phyloP scores from a whole-genome alignment of 2,113 vertebrate genomes.

The Gambusia affinis region DNA sequence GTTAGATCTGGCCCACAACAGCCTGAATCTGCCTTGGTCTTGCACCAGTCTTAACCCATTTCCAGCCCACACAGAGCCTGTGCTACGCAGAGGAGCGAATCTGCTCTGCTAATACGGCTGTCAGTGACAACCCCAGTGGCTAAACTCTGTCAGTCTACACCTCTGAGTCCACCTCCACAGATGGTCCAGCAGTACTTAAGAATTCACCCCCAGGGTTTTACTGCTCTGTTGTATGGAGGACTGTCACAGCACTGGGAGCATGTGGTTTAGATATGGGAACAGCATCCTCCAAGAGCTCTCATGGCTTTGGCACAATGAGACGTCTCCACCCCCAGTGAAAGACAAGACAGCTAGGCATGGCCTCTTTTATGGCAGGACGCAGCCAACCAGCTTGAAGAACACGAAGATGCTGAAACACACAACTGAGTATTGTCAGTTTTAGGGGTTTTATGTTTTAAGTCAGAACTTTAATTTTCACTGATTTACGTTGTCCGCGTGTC shows the following conservation, averaged over 20 bases:
- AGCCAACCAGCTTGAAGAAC: constrained; percentile 35
- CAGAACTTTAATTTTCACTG: constrained; percentile 35
- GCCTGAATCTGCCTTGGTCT: constrained; percentile 59
- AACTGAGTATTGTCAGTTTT: constrained; percentile 6
- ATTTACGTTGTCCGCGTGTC: constrained; percentile 22
- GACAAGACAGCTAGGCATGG: constrained; percentile 65
- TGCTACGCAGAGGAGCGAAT: constrained; percentile 52
- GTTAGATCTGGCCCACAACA: constrained; percentile 75
- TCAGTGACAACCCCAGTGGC: constrained; percentile 69
- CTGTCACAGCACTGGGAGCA: constrained; percentile 78
- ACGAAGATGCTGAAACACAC: constrained; percentile 13
- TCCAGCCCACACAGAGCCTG: constrained; percentile 54
- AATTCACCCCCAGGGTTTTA: constrained; percentile 83
- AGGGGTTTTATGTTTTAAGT: constrained; percentile 19
- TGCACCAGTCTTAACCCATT: constrained; percentile 67
- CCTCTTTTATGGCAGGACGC: constrained; percentile 60
- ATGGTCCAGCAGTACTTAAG: constrained; percentile 85
- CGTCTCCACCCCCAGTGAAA: constrained; percentile 72
- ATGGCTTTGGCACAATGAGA: constrained; percentile 71
- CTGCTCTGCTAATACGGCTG: constrained; percentile 60
- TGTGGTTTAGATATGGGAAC: constrained; percentile 82
- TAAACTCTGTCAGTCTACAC: constrained; percentile 69
- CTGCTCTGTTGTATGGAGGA: constrained; percentile 79
- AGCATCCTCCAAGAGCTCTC: constrained; percentile 75
- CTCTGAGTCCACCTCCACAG: constrained; percentile 77